Evolutionary conservation across 2,888 invertebrate genomes (phyloP), one percentile per base, ranked within the genome.

Genomic region (Diplolepis rosae): DNA sequence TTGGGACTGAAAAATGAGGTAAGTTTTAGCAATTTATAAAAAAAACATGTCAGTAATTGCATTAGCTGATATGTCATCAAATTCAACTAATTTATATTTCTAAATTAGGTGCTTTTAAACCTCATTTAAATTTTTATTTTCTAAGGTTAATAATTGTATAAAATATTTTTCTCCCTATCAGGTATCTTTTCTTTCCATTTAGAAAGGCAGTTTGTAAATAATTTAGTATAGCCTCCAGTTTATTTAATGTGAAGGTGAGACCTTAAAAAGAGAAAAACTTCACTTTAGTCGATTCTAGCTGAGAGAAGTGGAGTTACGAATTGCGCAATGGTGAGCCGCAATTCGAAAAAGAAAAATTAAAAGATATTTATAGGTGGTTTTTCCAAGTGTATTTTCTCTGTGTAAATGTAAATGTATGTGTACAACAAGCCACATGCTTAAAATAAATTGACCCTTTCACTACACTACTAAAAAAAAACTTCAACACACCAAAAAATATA

Each of bases 211-310:
- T n/a, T n/a, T 1, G 7, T 61, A 61, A 61, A 61, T 61, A 61
- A 61, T 61, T 35, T 24, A 61, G 24, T 11, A 61, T 27, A 18
- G 3, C 39, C 35, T 61, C 13, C 22, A 9, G 39, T 32, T 61
- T 39, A 22, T 61, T 61, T 61, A 61, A 61, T 61, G 61, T 61
- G 61, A 39, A 24, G n/a, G 61, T 61, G 61, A 61, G 24, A 61
- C 61, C 61, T 61, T 39, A 61, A 61, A 61, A 61, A 61, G 35
- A 61, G 61, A 61, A 24, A 39, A 61, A 39, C 18, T 61, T 24
- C 39, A 39, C 24, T 45, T 61, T 22, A 39, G 39, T 35, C 22
- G 39, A 35, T 61, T 5, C 24, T 61, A n/a, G 61, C 61, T 35
- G 35, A 24, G 39, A 61, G 18, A 54, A 61, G 61, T 61, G 32